phyloP scores from a whole-genome alignment of 2,797 vertebrate species.

The Sebastes hubbsi region DNA sequence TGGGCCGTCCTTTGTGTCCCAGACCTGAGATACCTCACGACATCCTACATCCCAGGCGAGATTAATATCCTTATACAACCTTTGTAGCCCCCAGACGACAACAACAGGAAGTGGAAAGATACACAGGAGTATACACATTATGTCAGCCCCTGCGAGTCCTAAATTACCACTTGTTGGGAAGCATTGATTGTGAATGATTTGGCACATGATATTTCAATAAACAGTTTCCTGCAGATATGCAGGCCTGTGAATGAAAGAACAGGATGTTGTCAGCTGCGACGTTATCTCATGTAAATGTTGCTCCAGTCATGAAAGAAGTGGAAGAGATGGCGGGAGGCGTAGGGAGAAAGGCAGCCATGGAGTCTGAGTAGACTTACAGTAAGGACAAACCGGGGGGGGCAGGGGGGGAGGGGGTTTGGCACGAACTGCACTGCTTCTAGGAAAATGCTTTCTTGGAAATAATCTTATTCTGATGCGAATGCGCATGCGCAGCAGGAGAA shows the following conservation, averaged over 20 bases:
- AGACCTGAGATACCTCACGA: conserved; percentile 2
- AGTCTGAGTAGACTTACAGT: conserved; percentile 26
- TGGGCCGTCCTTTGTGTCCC: neutral
- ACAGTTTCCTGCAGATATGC: conserved; percentile 45
- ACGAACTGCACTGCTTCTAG: conserved; percentile 27
- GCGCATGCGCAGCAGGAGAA: conserved; percentile 1
- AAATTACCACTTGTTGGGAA: conserved; percentile 9
- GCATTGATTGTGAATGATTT: conserved; percentile 30
- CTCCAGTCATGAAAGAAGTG: conserved; percentile 1
- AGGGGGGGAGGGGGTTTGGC: neutral
- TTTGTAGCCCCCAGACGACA: conserved; percentile 22
- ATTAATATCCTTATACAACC: conserved; percentile 1
- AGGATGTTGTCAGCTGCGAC: conserved; percentile 44
- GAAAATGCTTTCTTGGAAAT: conserved; percentile 52
- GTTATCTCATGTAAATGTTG: conserved; percentile 6
- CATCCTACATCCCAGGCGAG: conserved; percentile 21
- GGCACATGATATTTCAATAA: no score
- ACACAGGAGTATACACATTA: conserved; percentile 20
- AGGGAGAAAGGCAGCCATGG: conserved; percentile 13
- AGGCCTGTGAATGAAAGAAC: conserved; percentile 37
- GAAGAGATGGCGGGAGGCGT: neutral
- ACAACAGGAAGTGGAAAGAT: conserved; percentile 48
- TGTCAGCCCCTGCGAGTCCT: conserved; percentile 12
- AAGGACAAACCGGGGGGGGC: neutral
- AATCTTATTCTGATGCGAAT: conserved; percentile 1